These are phyloP conservation scores for Allacma fusca DNA, from an alignment of 2,888 invertebrate genomes.

Conservation along the genomic window DNA sequence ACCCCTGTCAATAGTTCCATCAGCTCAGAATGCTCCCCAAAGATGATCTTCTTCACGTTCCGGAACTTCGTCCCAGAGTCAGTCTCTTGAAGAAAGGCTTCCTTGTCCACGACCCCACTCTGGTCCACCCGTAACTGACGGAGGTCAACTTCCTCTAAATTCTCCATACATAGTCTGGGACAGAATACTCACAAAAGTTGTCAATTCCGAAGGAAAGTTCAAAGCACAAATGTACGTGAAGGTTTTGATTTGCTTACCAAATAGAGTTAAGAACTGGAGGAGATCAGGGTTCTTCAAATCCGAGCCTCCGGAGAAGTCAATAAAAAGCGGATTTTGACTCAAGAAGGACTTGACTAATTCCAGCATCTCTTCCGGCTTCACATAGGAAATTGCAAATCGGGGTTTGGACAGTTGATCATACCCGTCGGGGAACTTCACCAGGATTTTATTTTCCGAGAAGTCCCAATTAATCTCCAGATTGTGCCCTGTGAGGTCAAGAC, in stretches of 20 bases:
- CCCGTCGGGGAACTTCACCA: not conserved
- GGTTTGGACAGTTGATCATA: not conserved
- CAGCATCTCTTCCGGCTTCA: not conserved
- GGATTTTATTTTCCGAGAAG: not conserved
- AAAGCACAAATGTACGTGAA: not conserved
- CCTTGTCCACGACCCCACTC: not conserved
- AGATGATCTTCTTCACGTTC: not conserved
- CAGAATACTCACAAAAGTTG: not conserved
- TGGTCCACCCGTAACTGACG: not conserved
- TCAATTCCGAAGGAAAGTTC: not conserved
- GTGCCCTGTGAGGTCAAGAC: no score
- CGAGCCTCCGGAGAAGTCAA: not conserved
- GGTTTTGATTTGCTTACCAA: not conserved
- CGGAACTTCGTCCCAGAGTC: not conserved
- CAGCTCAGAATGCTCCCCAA: not conserved
- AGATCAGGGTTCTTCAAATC: not conserved
- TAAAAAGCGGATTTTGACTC: not conserved
- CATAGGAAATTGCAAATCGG: not conserved
- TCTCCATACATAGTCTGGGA: not conserved
- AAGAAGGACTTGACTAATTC: not conserved
- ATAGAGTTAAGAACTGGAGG: not conserved
- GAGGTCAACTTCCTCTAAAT: not conserved
- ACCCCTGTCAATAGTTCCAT: not conserved
- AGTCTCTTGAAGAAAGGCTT: not conserved
- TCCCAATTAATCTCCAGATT: not conserved